Conservation (phyloP, 2,113 vertebrate genomes). For the Vombatus ursinus region DNA sequence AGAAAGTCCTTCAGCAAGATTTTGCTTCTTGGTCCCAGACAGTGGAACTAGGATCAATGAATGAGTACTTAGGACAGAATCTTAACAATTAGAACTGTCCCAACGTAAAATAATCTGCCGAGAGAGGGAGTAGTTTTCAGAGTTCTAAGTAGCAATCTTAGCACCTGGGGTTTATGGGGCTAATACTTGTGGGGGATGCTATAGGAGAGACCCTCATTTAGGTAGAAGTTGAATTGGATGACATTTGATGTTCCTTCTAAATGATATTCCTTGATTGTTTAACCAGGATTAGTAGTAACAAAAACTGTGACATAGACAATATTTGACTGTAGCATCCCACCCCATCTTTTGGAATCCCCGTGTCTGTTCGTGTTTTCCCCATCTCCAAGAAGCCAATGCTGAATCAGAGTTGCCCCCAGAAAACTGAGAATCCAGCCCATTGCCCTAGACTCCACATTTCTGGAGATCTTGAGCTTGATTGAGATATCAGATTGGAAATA, state of each 20-base stretch:
- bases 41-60: background rate
- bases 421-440: background rate
- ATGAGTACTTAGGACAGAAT: background rate
- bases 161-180: background rate
- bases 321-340: background rate
- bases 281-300: background rate
- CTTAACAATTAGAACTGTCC: background rate
- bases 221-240: background rate
- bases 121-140: background rate
- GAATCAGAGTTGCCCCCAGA: background rate
- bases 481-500: background rate
- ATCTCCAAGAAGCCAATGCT: background rate
- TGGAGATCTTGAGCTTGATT: background rate
- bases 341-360: background rate
- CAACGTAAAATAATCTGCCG: background rate
- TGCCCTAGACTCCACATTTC: background rate
- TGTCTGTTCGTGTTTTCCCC: background rate
- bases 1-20: background rate
- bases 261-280: background rate
- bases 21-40: background rate
- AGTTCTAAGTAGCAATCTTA: background rate
- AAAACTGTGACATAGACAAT: background rate
- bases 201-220: background rate
- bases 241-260: background rate
- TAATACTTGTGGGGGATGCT: background rate